Conservation (phyloP, 1,140 invertebrate genomes). For the Episyrphus balteatus region DNA sequence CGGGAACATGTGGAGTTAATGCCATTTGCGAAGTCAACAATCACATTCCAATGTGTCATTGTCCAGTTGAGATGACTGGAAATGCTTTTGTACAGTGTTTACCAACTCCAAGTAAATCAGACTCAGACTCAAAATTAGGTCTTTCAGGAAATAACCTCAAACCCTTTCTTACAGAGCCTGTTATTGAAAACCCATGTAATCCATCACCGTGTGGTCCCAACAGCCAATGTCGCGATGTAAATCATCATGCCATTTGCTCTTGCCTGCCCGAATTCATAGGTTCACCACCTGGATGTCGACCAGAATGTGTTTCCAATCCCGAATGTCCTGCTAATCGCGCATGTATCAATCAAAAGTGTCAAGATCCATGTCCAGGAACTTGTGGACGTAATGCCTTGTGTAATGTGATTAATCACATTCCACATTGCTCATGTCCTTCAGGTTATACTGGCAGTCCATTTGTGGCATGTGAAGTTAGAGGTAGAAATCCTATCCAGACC, state of each 20-base stretch:
- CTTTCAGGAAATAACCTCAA: conserved; percentile 24
- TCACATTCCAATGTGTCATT: conserved; percentile 58
- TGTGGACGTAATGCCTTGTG: conserved; percentile 61
- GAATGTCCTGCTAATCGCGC: conserved; percentile 56
- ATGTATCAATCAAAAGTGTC: conserved; percentile 56
- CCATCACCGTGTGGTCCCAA: conserved; percentile 63
- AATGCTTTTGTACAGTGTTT: conserved; percentile 52
- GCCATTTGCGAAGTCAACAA: conserved; percentile 63
- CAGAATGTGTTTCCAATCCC: conserved; percentile 57
- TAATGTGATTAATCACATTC: conserved; percentile 53
- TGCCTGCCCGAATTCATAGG: conserved; percentile 59
- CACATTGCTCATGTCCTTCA: conserved; percentile 51
- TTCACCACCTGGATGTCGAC: conserved; percentile 57
- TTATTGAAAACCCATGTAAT: conserved; percentile 41
- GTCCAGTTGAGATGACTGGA: conserved; percentile 50
- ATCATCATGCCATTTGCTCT: conserved; percentile 50
- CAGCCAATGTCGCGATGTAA: conserved; percentile 48
- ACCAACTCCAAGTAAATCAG: conserved; percentile 36
- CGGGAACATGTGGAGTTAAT: conserved; percentile 54
- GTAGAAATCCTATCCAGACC: conserved; percentile 42
- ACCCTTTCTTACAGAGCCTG: conserved; percentile 13
- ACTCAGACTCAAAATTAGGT: not conserved
- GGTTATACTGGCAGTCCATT: conserved; percentile 59
- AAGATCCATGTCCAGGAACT: conserved; percentile 54
- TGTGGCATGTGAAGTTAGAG: conserved; percentile 39